Evolutionary conservation across 1,140 invertebrate species (phyloP), one percentile per base, ranked within the genome.

Genomic region (Babylonia areolata): DNA sequence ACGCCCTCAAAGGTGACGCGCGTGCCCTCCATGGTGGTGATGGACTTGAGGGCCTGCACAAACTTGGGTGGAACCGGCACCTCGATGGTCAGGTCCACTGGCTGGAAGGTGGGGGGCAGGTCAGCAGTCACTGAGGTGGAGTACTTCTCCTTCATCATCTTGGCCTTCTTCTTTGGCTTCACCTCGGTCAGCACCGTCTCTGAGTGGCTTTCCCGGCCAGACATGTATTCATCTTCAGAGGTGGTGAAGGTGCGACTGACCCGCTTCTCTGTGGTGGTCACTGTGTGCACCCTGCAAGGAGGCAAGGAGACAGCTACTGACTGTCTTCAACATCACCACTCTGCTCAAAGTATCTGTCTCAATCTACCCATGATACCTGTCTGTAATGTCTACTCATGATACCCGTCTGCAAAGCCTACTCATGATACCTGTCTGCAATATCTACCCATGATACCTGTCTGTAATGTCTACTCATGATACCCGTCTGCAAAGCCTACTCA

Each of bases 1-100:
- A 98, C 96, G 87, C 98, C 98, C 94, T 99, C 98, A 92, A 99
- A 98, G 95, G 99, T 98, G 81, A 98, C 98, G 84, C 97, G 98
- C 23, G 92, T 91, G 69, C 94, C 94, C 87, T 94, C 92, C 89
- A 92, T 90, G 33, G 93, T 92, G 42, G 92, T 91, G 11, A 94
- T 91, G 79, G 90, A 93, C 84, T 92, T 94, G 85, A 94, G 85
- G 20, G 93, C 90, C 93, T 98, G 98, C 0, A 97, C 98, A 92
- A 99, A 99, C 54, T 98, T 95, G 12, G 98, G 98, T 39, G 98
- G 97, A 23, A 93, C 91, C 5, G 93, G 93, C 0, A 94, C 90
- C 75, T 92, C 90, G 80, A 94, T 93, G 11, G 91, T 93, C 73
- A 94, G 86, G 85, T 94, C 93, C 17, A 94, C 90, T 15, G 92